Conservation (phyloP, 2,888 invertebrate species). For the Allacma fusca region DNA sequence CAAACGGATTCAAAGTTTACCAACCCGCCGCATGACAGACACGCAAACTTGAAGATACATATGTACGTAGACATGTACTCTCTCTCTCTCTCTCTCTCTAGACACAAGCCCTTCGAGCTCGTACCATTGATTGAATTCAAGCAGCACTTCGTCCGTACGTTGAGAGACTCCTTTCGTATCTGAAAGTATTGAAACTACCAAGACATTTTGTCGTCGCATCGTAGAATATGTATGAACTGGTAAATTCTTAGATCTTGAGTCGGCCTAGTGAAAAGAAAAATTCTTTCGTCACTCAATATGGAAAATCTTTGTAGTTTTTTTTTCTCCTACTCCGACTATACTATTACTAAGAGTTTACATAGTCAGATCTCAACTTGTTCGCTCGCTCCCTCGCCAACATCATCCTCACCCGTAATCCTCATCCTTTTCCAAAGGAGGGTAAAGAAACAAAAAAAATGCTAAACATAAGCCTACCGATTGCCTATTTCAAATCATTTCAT, state of each 20-base stretch:
- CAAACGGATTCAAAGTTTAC: neutral
- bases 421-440: neutral
- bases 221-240: neutral
- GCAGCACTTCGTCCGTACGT: no score
- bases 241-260: conserved; percentile 2
- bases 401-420: neutral
- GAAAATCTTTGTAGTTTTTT: conserved; percentile 25
- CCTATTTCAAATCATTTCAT: conserved; percentile 12
- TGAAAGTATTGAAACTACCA: neutral
- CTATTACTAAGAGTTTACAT: neutral
- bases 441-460: neutral
- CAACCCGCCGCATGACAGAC: neutral
- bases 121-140: neutral
- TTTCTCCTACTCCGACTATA: neutral
- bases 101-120: neutral
- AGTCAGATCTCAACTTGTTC: neutral
- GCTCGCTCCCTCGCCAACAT: neutral
- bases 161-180: no score
- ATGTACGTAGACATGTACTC: neutral
- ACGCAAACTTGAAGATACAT: neutral
- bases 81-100: neutral
- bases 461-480: neutral
- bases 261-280: neutral
- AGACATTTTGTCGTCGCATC: neutral
- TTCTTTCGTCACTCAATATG: conserved; percentile 29